These are phyloP conservation scores for Pristionchus pacificus DNA, from an alignment of 1,140 invertebrate genomes.

Conservation along the genomic window DNA sequence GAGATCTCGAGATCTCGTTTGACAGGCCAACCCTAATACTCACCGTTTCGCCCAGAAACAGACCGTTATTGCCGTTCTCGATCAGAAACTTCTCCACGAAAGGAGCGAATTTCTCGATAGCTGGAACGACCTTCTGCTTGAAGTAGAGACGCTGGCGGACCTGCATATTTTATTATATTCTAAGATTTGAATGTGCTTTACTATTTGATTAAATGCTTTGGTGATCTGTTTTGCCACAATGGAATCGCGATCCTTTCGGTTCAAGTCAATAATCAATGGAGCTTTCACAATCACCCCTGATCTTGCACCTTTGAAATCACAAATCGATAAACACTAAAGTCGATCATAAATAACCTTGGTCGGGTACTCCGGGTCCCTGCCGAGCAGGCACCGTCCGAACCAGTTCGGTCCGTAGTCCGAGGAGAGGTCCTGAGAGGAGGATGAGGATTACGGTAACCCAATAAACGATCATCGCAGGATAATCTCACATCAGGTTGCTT, in stretches of 20 bases:
- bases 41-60: slow-evolving; percentile 42
- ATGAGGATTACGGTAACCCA: slow-evolving; percentile 37
- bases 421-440: not conserved
- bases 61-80: slow-evolving; percentile 41
- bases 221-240: not conserved
- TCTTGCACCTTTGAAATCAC: no score
- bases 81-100: slow-evolving; percentile 44
- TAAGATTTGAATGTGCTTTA: slow-evolving; percentile 19
- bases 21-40: no score
- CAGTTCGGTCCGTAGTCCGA: not conserved
- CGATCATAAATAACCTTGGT: slow-evolving; percentile 2
- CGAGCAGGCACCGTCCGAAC: not conserved
- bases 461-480: slow-evolving; percentile 30
- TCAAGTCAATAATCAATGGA: slow-evolving; percentile 33
- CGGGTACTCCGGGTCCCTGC: not conserved
- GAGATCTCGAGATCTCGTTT: no score
- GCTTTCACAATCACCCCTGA: no score
- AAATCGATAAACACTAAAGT: no score
- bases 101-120: slow-evolving; percentile 39
- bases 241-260: not conserved
- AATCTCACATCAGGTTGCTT: no score
- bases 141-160: slow-evolving; percentile 31
- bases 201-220: not conserved
- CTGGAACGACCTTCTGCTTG: slow-evolving; percentile 41
- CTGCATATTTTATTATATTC: slow-evolving; percentile 10